phyloP scores from a whole-genome alignment of 2,888 invertebrate species.

The Eupithecia inturbata region DNA sequence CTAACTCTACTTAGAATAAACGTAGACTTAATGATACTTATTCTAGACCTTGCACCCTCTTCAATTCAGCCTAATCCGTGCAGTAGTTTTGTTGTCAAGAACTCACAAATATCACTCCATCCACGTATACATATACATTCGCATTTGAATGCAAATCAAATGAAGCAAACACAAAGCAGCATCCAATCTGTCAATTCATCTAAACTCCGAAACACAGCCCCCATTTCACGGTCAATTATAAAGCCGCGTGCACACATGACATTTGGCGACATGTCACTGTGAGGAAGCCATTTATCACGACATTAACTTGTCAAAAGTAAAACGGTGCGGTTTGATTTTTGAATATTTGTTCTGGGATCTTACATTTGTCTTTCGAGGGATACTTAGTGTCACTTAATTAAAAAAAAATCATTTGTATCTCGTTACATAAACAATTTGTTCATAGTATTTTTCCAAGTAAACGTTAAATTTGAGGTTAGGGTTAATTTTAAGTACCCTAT shows the following conservation, averaged over 20 bases:
- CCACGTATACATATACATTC: neutral
- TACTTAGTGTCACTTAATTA: neutral
- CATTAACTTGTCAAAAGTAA: slow-evolving; percentile 31
- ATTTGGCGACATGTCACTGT: slow-evolving; percentile 59
- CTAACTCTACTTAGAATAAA: too few species aligned
- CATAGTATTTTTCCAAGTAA: too few species aligned
- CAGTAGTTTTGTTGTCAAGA: neutral
- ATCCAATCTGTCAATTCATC: slow-evolving; percentile 8
- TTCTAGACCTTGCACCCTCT: neutral
- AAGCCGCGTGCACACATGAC: slow-evolving; percentile 49
- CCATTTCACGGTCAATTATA: slow-evolving; percentile 53
- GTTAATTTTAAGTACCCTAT: too few species aligned
- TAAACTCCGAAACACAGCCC: slow-evolving; percentile 17
- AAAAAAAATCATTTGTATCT: neutral
- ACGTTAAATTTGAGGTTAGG: too few species aligned
- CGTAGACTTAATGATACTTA: too few species aligned
- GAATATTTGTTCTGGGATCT: neutral
- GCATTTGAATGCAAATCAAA: neutral
- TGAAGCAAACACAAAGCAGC: neutral
- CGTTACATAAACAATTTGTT: too few species aligned
- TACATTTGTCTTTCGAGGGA: neutral
- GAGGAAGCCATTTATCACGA: slow-evolving; percentile 71
- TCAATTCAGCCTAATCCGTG: neutral
- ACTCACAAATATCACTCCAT: neutral
- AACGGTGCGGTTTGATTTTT: neutral